A percentile compares a stretch with the other conserved stretches of the same genome.
These are phyloP conservation scores for Vidua chalybeata DNA, from an alignment of 2,113 vertebrate genomes.

Conservation along the genomic window DNA sequence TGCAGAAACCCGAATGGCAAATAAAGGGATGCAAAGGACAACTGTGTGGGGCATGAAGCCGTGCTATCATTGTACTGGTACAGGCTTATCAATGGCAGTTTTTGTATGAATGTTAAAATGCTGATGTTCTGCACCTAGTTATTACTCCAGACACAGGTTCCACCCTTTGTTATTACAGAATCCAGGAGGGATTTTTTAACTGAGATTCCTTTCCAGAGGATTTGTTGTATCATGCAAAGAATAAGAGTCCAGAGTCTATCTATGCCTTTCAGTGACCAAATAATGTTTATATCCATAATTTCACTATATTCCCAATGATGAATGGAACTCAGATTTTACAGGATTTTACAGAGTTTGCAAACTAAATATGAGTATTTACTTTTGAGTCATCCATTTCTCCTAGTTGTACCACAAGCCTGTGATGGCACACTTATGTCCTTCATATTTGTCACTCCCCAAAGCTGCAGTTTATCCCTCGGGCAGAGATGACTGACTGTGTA, in stretches of 20 bases:
- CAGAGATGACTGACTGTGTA: background rate
- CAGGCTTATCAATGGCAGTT: background rate
- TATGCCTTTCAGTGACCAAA: background rate
- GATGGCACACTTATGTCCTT: background rate
- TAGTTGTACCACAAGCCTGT: background rate
- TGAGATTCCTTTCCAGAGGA: background rate
- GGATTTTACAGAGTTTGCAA: background rate
- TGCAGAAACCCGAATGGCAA: background rate
- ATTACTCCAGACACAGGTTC: background rate
- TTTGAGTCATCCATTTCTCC: background rate
- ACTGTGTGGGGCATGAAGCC: background rate
- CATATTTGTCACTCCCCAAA: background rate
- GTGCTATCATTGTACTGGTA: background rate
- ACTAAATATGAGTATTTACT: background rate
- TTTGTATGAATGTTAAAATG: background rate
- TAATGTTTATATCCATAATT: background rate
- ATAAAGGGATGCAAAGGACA: background rate
- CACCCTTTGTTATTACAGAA: background rate
- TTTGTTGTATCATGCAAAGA: background rate
- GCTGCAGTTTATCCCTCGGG: background rate
- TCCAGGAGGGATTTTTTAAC: background rate
- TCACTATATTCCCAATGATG: background rate
- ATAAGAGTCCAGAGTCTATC: background rate
- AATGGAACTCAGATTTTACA: background rate
- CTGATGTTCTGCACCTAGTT: background rate